Percentiles rank a stretch among this genome's conserved stretches.
phyloP scores from a whole-genome alignment of 1,140 invertebrate genomes.

The Helicorthomorpha holstii region DNA sequence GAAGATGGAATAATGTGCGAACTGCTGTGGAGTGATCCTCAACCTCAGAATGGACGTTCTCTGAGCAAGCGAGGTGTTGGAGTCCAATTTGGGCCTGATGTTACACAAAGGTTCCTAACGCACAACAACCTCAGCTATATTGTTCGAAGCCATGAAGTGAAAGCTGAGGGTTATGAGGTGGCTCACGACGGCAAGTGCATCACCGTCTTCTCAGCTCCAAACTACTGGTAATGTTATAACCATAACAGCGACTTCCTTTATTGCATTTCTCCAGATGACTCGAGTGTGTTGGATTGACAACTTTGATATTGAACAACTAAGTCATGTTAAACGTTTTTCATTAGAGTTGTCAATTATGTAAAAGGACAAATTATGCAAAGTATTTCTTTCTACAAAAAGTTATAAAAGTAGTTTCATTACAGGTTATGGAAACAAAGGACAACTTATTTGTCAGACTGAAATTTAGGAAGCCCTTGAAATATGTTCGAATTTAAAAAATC shows the following conservation, averaged over 20 bases:
- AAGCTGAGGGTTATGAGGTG: constrained; percentile 87
- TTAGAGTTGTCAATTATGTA: too few relatives aligned
- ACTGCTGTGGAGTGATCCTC: constrained; percentile 95
- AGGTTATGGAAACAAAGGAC: too few relatives aligned
- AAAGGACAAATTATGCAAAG: too few relatives aligned
- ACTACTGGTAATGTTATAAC: constrained; percentile 89
- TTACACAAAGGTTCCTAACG: constrained; percentile 71
- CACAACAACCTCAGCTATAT: constrained; percentile 81
- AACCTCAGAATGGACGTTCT: constrained; percentile 61
- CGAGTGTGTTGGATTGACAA: neutral
- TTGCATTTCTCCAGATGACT: neutral
- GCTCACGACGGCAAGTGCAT: constrained; percentile 87
- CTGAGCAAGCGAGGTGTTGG: constrained; percentile 94
- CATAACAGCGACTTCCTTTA: neutral
- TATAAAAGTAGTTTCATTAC: too few relatives aligned
- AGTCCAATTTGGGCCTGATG: constrained; percentile 95
- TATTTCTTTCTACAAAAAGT: too few relatives aligned
- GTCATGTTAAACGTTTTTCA: too few relatives aligned
- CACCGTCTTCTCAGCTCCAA: constrained; percentile 94
- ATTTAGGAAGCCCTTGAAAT: too few relatives aligned
- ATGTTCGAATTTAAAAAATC: too few relatives aligned
- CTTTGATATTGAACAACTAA: neutral
- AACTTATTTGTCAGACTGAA: too few relatives aligned
- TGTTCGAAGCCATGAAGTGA: constrained; percentile 95
- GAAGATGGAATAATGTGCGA: constrained; percentile 96